These are phyloP conservation scores for Drosophila parvula DNA, from an alignment of 1,140 invertebrate genomes.

Conservation along the genomic window DNA sequence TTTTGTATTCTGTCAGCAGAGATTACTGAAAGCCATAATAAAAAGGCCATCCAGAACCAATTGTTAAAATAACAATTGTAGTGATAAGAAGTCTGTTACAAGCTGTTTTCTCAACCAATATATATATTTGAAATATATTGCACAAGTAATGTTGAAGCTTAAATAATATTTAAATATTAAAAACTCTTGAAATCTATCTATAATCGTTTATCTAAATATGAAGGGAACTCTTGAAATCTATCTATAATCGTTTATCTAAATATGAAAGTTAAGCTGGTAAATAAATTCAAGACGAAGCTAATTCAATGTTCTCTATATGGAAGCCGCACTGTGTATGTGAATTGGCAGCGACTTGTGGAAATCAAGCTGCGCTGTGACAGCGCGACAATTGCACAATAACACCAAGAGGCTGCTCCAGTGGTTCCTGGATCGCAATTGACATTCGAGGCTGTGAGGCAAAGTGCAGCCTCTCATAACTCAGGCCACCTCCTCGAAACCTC, in stretches of 20 bases:
- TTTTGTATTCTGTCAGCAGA: neutral
- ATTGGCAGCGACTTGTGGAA: constrained; percentile 1
- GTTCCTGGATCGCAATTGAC: constrained; percentile 15
- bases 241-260: too few relatives aligned
- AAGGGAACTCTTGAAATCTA: too few relatives aligned
- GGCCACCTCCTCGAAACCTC: neutral
- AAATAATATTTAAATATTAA: too few relatives aligned
- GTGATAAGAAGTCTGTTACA: too few relatives aligned
- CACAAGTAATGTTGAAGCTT: too few relatives aligned
- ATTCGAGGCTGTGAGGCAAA: constrained; percentile 1
- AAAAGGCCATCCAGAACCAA: neutral
- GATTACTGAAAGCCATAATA: neutral
- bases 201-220: too few relatives aligned
- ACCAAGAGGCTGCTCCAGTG: constrained; percentile 10
- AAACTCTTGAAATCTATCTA: too few relatives aligned
- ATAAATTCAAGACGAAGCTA: too few relatives aligned
- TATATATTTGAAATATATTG: too few relatives aligned
- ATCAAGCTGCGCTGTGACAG: constrained; percentile 1
- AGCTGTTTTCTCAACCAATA: too few relatives aligned
- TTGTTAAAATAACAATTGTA: neutral
- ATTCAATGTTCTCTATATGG: neutral
- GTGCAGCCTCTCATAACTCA: neutral
- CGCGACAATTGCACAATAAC: constrained; percentile 13
- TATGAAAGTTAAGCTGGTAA: too few relatives aligned
- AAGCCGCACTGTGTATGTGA: constrained; percentile 7